These are phyloP conservation scores for Hydractinia echinata DNA, from an alignment of 30 jellyfish, hydroid and myxozoan species.

Conservation along the genomic window DNA sequence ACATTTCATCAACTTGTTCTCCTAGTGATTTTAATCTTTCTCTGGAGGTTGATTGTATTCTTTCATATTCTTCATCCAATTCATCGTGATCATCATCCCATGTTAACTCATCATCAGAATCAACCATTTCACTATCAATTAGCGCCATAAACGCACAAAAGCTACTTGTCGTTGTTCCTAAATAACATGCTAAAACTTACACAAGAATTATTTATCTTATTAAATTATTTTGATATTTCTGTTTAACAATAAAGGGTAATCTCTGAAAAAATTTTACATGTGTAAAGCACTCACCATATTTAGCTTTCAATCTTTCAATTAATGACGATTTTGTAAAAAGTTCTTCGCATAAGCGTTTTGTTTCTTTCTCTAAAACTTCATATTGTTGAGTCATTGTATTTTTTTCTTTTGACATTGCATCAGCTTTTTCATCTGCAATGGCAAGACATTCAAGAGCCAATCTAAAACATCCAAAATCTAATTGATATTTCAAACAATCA, in stretches of 20 bases:
- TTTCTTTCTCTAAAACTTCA: neutral
- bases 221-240: neutral
- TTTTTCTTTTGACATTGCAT: constrained; percentile 1
- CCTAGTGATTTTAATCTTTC: constrained; percentile 34
- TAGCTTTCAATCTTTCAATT: constrained; percentile 16
- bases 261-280: too few species aligned
- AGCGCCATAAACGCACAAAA: constrained; percentile 66
- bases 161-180: constrained; percentile 51
- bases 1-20: constrained; percentile 48
- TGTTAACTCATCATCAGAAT: constrained; percentile 42
- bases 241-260: too few species aligned
- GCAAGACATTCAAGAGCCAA: constrained; percentile 8
- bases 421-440: neutral
- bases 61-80: constrained; percentile 74
- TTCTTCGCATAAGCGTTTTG: neutral
- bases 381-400: neutral
- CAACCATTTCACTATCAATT: constrained; percentile 77
- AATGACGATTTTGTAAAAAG: constrained; percentile 5
- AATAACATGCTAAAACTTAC: neutral
- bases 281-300: neutral
- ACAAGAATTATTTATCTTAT: neutral
- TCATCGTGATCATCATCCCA: constrained; percentile 74
- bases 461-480: neutral
- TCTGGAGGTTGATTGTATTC: constrained; percentile 26
- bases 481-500: neutral